Conservation (phyloP, 2,797 vertebrate genomes). For the Trachops cirrhosus region DNA sequence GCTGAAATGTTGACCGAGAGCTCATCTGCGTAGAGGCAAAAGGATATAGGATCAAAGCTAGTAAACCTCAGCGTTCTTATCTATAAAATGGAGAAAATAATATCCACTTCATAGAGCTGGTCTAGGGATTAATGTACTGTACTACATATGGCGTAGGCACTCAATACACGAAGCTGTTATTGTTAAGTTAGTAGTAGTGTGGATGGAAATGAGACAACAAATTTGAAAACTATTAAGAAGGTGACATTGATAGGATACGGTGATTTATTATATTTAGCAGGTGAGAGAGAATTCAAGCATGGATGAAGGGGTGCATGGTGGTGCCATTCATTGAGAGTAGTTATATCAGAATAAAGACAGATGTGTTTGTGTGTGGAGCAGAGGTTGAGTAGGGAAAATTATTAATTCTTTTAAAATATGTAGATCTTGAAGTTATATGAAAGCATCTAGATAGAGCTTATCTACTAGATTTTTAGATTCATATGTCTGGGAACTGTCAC, state of each 20-base stretch:
- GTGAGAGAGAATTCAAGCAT: not conserved
- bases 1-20: not conserved
- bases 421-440: not conserved
- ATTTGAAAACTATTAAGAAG: not conserved
- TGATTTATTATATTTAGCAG: not conserved
- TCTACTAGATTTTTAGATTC: not conserved
- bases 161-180: not conserved
- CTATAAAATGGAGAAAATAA: not conserved
- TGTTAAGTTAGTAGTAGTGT: not conserved
- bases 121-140: not conserved
- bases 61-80: not conserved
- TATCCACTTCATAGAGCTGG: not conserved
- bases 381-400: not conserved
- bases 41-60: not conserved
- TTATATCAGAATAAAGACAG: not conserved
- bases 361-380: not conserved
- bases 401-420: not conserved
- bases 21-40: not conserved
- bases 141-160: not conserved
- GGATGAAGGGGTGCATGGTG: not conserved
- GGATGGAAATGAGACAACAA: slow-evolving; percentile 5
- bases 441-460: not conserved
- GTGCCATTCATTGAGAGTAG: not conserved
- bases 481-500: not conserved
- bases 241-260: not conserved